These are phyloP conservation scores for Conomelus anceps DNA, from an alignment of 2,888 invertebrate genomes.

Conservation along the genomic window DNA sequence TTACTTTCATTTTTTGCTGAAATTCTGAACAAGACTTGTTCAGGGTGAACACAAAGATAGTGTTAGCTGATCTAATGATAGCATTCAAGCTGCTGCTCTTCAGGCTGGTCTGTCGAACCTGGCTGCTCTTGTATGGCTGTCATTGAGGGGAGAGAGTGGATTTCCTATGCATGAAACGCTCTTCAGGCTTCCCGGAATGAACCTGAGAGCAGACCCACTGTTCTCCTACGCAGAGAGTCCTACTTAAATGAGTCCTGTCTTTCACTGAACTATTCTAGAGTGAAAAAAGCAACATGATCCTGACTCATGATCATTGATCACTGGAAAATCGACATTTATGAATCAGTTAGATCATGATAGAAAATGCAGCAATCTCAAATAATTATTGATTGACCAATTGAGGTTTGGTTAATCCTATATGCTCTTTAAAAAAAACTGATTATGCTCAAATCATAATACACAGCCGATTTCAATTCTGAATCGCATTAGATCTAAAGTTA, in stretches of 20 bases:
- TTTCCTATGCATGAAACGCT: background rate
- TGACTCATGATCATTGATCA: too few species aligned
- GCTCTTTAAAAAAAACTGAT: too few species aligned
- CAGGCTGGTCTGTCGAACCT: background rate
- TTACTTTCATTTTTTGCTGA: background rate
- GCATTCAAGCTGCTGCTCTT: background rate
- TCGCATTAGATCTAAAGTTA: too few species aligned
- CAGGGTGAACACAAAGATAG: background rate
- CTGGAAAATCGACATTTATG: too few species aligned
- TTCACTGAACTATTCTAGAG: background rate
- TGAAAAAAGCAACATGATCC: background rate
- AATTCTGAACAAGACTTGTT: background rate
- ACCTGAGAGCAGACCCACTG: background rate
- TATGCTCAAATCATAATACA: too few species aligned
- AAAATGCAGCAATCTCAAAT: too few species aligned
- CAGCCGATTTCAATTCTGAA: too few species aligned
- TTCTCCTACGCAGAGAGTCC: too few species aligned
- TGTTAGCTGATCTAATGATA: background rate
- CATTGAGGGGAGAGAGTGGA: background rate
- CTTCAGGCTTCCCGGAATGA: background rate
- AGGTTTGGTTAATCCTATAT: too few species aligned
- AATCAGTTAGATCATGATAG: too few species aligned
- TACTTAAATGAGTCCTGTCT: background rate
- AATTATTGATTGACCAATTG: too few species aligned
- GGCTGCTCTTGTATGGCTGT: background rate